Evolutionary conservation across 2,888 invertebrate genomes (phyloP).

Genomic region (Parapristionchus giblindavisi): DNA sequence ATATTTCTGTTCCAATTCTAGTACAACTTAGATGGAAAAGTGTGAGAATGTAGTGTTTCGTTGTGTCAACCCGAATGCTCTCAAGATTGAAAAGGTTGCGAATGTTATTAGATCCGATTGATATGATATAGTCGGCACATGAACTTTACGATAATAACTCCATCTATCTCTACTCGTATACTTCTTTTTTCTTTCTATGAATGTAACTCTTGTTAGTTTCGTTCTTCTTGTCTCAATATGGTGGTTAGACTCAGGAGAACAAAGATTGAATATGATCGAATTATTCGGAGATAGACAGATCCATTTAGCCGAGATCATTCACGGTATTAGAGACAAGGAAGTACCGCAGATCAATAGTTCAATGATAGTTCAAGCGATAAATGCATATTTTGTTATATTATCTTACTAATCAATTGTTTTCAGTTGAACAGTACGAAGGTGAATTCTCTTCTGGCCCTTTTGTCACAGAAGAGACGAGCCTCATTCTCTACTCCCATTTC

Average conservation of each 20-base stretch:
- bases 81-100: not conserved
- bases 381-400: no score
- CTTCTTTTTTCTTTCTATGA: no score
- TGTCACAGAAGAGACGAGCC: conserved; percentile 41
- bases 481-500: conserved; percentile 34
- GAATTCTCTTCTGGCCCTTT: conserved; percentile 48
- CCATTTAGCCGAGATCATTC: no score
- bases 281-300: no score
- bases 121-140: not conserved
- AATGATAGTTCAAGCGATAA: no score
- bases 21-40: not conserved
- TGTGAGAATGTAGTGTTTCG: not conserved
- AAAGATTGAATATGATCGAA: no score
- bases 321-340: no score
- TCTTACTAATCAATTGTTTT: conserved; percentile 27
- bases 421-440: conserved; percentile 59
- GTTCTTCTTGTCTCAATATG: no score
- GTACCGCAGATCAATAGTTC: no score
- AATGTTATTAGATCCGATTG: not conserved
- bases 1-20: not conserved
- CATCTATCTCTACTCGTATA: no score
- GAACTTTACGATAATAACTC: not conserved
- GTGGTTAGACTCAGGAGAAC: no score
- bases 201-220: no score
- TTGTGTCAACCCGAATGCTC: not conserved